Evolutionary conservation across 2,888 invertebrate genomes (phyloP).

Genomic region (Phytoseiulus persimilis): DNA sequence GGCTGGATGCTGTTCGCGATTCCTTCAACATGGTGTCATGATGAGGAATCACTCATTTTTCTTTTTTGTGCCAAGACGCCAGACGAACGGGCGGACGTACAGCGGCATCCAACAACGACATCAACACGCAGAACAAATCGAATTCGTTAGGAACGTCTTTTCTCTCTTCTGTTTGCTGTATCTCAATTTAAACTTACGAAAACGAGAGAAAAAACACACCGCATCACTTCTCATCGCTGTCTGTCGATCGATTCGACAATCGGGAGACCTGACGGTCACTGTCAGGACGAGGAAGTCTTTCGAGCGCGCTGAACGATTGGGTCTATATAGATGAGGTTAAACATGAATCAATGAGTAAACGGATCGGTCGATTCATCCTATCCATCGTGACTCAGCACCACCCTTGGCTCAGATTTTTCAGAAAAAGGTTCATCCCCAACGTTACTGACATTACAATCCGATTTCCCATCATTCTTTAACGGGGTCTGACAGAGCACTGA

Average conservation of each 20-base stretch:
- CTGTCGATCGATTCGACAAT: neutral
- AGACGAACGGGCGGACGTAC: neutral
- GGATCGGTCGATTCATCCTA: neutral
- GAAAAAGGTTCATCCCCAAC: neutral
- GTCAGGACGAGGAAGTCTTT: neutral
- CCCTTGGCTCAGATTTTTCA: neutral
- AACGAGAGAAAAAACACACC: neutral
- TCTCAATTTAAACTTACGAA: constrained; percentile 5
- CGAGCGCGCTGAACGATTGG: neutral
- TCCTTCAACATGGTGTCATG: constrained; percentile 5
- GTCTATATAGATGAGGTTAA: neutral
- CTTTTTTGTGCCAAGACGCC: neutral
- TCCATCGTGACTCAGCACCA: neutral
- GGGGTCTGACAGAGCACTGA: neutral
- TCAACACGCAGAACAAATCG: neutral
- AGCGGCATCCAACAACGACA: neutral
- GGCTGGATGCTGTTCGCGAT: neutral
- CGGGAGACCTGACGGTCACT: neutral
- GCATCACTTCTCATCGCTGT: neutral
- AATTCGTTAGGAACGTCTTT: neutral
- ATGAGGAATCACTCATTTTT: constrained; percentile 5
- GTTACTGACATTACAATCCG: neutral
- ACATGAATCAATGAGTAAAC: neutral
- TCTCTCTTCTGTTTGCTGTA: neutral
- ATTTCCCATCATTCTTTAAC: neutral